Evolutionary conservation across 2,888 invertebrate species (phyloP).

Genomic region (Noctua janthe): DNA sequence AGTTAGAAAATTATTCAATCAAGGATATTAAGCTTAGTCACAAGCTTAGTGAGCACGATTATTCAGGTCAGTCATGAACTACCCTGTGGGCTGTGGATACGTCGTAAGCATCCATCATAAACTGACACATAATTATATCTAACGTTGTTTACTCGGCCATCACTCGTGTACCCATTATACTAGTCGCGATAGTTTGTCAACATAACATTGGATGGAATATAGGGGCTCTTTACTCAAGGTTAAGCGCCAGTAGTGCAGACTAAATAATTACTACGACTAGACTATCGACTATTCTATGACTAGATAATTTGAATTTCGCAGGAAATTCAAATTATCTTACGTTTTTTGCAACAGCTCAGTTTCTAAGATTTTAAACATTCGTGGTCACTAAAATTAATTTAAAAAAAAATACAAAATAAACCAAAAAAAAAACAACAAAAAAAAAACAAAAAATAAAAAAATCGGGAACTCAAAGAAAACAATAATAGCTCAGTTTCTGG

Average conservation of each 20-base stretch:
- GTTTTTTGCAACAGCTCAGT: not conserved
- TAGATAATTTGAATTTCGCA: no score
- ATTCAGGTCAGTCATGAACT: slow-evolving; percentile 29
- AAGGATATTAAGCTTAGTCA: not conserved
- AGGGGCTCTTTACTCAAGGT: not conserved
- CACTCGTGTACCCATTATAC: slow-evolving; percentile 12
- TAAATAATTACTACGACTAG: no score
- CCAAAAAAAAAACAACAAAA: no score
- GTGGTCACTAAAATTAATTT: no score
- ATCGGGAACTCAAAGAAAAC: no score
- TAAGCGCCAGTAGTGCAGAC: not conserved
- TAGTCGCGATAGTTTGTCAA: slow-evolving; percentile 12
- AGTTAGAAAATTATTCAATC: not conserved
- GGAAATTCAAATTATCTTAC: not conserved
- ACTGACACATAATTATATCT: slow-evolving; percentile 53
- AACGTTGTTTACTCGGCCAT: slow-evolving; percentile 45
- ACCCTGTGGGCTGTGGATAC: slow-evolving; percentile 16
- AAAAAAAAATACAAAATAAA: no score
- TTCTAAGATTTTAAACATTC: no score
- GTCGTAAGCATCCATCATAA: slow-evolving; percentile 53
- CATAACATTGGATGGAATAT: slow-evolving; percentile 11
- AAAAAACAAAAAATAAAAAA: no score
- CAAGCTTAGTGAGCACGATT: not conserved
- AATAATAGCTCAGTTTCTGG: not conserved
- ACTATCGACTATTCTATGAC: no score